Evolutionary conservation across 92 coral and sea anemone species (phyloP).

Genomic region (Phenganax subtilis): DNA sequence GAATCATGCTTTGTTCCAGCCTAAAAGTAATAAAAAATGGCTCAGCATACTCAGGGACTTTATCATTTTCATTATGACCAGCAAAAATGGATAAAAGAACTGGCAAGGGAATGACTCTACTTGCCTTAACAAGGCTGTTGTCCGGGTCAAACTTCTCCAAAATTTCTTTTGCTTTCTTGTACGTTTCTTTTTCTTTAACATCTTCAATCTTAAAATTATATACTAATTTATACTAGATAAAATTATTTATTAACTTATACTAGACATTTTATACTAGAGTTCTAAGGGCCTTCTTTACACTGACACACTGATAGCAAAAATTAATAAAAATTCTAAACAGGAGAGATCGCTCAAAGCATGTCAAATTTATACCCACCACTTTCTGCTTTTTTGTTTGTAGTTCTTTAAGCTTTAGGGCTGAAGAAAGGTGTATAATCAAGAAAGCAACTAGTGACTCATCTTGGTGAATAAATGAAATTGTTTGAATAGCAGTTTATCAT

Average conservation of each 20-base stretch:
- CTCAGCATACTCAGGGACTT: neutral
- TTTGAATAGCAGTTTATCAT: too few relatives aligned
- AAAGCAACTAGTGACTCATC: too few relatives aligned
- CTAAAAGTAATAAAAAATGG: neutral
- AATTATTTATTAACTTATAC: neutral
- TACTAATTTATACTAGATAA: neutral
- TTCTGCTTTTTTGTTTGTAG: constrained; percentile 70
- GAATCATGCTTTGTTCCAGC: neutral
- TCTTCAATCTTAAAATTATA: constrained; percentile 68
- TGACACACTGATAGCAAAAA: neutral
- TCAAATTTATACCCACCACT: constrained; percentile 56
- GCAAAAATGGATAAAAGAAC: neutral
- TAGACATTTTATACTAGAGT: neutral
- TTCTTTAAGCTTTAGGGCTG: constrained; percentile 73
- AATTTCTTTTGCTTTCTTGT: constrained; percentile 91
- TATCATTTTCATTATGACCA: neutral
- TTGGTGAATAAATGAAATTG: neutral
- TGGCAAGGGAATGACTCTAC: neutral
- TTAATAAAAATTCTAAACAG: too few relatives aligned
- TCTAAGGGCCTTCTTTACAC: neutral
- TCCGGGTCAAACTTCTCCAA: constrained; percentile 91
- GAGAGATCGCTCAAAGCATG: neutral
- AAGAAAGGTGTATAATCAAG: neutral
- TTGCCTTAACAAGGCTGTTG: constrained; percentile 65
- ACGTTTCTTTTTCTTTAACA: constrained; percentile 96